phyloP scores from a whole-genome alignment of 2,113 vertebrate species.

The Pygoscelis antarcticus region DNA sequence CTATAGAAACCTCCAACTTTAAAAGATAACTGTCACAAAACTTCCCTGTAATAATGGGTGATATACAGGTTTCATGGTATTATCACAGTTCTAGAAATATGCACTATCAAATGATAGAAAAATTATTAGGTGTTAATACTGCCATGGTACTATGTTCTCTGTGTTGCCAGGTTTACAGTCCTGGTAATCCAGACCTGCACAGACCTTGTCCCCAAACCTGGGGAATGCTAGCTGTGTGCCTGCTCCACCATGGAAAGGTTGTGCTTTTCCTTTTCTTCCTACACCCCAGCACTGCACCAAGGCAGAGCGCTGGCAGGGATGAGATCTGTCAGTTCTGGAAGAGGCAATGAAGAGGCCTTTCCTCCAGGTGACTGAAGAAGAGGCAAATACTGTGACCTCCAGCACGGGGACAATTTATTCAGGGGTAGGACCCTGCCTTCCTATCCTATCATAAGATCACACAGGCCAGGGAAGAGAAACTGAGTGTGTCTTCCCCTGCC shows the following conservation, averaged over 20 bases:
- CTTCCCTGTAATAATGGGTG: not conserved
- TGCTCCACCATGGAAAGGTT: not conserved
- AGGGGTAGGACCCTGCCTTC: not conserved
- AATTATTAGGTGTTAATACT: not conserved
- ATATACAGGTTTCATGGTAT: not conserved
- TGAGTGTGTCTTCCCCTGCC: not conserved
- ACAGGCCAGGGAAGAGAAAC: not conserved
- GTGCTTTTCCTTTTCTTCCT: not conserved
- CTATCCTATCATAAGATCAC: not conserved
- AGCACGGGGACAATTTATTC: not conserved
- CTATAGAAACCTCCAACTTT: not conserved
- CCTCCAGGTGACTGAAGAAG: not conserved
- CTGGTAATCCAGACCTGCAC: not conserved
- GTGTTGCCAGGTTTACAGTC: not conserved
- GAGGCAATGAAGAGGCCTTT: not conserved
- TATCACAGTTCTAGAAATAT: not conserved
- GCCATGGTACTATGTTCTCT: not conserved
- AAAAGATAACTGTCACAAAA: not conserved
- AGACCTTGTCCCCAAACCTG: not conserved
- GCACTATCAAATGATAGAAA: not conserved
- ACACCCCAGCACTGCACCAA: not conserved
- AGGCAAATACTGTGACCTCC: not conserved
- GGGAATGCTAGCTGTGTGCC: not conserved
- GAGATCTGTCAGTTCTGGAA: not conserved
- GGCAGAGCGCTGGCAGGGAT: not conserved